Percentiles rank a stretch among this genome's conserved stretches.
Evolutionary conservation across 2,888 invertebrate genomes (phyloP).

Genomic region (Microchrysa polita): DNA sequence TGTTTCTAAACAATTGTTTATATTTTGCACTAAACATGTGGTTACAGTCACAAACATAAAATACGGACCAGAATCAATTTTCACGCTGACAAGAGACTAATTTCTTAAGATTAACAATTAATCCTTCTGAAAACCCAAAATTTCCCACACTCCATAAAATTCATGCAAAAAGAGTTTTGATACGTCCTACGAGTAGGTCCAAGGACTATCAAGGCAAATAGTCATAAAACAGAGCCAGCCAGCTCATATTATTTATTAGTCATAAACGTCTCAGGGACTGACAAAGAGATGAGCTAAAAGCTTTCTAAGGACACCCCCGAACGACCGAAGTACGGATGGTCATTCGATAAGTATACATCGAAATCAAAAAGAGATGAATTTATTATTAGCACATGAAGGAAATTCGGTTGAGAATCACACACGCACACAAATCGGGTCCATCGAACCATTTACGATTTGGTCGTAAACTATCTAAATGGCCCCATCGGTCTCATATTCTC

Average conservation of each 20-base stretch:
- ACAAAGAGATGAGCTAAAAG: constrained; percentile 22
- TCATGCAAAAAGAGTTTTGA: constrained; percentile 2
- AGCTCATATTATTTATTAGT: constrained; percentile 13
- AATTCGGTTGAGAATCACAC: too few species aligned
- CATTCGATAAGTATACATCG: constrained; percentile 7
- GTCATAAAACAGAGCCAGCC: constrained; percentile 8
- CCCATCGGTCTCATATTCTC: too few species aligned
- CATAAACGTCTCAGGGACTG: constrained; percentile 17
- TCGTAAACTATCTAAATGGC: constrained; percentile 27
- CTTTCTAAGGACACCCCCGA: constrained; percentile 31
- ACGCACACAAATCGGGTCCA: too few species aligned
- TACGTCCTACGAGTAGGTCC: not conserved
- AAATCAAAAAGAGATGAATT: constrained; percentile 5
- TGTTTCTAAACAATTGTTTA: too few species aligned
- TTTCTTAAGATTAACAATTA: too few species aligned
- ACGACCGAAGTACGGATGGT: too few species aligned
- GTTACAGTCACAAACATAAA: too few species aligned
- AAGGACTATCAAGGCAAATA: constrained; percentile 6
- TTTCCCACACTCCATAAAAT: not conserved
- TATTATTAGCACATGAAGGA: not conserved
- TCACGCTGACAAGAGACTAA: too few species aligned
- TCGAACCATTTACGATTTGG: constrained; percentile 29
- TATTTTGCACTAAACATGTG: too few species aligned
- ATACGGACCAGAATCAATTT: too few species aligned
- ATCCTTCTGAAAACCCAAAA: not conserved